phyloP scores from a whole-genome alignment of 2,113 vertebrate genomes.

The Microtus pennsylvanicus region DNA sequence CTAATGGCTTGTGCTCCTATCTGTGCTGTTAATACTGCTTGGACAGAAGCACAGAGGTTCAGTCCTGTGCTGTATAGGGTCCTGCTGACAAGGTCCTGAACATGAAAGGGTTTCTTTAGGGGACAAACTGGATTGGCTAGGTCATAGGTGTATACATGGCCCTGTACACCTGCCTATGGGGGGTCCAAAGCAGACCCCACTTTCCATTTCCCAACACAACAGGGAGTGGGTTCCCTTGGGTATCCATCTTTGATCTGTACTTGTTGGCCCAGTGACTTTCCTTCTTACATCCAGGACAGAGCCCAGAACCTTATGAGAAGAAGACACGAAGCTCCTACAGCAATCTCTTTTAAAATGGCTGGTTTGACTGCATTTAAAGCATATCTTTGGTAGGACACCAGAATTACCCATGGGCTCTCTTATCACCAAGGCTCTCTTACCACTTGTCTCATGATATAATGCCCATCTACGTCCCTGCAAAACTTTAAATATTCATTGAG shows the following conservation, averaged over 20 bases:
- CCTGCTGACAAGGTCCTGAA: background rate
- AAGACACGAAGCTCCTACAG: too few relatives aligned
- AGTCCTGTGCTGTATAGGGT: background rate
- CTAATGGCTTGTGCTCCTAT: too few relatives aligned
- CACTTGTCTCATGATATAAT: background rate
- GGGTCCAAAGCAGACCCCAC: accelerated
- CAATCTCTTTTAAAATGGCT: background rate
- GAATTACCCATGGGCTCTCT: too few relatives aligned
- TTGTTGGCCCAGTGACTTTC: background rate
- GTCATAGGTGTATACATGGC: background rate
- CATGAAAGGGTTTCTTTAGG: background rate
- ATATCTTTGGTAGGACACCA: background rate
- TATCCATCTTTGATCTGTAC: background rate
- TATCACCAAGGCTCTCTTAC: too few relatives aligned
- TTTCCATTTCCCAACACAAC: background rate
- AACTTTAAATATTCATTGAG: background rate
- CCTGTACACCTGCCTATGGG: background rate
- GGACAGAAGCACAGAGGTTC: accelerated
- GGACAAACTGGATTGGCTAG: background rate
- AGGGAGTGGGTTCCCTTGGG: accelerated
- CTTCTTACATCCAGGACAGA: background rate
- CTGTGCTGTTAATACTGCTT: too few relatives aligned
- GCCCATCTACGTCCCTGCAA: background rate
- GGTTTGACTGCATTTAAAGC: background rate
- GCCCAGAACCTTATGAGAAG: background rate